Conservation (phyloP, 2,113 vertebrate species). For the Gymnarchus niloticus region DNA sequence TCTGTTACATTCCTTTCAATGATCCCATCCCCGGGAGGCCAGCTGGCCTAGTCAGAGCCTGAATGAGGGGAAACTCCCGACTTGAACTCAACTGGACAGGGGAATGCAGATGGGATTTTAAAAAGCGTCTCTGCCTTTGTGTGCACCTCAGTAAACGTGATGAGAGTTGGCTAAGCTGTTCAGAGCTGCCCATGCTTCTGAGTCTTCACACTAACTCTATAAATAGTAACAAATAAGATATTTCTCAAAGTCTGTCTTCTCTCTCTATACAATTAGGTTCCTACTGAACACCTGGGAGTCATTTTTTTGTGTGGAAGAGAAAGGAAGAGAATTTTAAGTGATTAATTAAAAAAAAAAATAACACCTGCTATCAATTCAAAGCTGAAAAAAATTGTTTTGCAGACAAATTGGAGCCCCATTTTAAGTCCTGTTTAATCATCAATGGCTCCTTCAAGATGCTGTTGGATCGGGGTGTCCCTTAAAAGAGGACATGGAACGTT, state of each 20-base stretch:
- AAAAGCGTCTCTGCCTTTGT: neutral
- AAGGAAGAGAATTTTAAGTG: neutral
- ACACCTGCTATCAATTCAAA: neutral
- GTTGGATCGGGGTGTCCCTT: neutral
- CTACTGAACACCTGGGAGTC: neutral
- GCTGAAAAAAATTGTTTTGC: neutral
- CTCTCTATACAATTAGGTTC: neutral
- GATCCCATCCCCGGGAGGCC: neutral
- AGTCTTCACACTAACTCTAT: neutral
- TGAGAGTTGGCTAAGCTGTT: neutral
- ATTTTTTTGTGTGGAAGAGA: neutral
- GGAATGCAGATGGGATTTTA: neutral
- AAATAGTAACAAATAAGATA: neutral
- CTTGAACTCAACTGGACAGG: neutral
- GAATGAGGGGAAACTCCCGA: neutral
- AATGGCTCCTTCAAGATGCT: neutral
- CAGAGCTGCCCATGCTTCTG: neutral
- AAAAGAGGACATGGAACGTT: no score
- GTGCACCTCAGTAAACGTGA: no score
- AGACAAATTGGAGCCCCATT: neutral
- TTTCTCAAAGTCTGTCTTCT: neutral
- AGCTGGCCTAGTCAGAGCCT: neutral
- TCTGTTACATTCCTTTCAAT: neutral
- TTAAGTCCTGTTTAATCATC: neutral
- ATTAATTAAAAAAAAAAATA: conserved; percentile 10